Percentiles rank a stretch among this genome's conserved stretches.
These are phyloP conservation scores for Cancer borealis DNA, from an alignment of 2,888 invertebrate species.

Conservation along the genomic window DNA sequence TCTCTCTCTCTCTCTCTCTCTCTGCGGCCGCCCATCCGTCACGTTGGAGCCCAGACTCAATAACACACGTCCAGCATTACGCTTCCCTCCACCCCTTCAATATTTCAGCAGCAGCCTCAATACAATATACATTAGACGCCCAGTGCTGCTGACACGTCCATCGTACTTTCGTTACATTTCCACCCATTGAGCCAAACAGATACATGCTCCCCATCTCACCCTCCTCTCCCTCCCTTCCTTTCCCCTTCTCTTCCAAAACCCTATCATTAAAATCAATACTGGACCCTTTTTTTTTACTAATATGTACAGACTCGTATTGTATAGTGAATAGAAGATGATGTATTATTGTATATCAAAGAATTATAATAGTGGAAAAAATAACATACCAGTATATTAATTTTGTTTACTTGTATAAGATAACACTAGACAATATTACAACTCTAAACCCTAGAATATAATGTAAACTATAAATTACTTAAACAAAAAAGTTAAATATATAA, in stretches of 20 bases:
- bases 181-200: neutral
- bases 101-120: constrained; percentile 3
- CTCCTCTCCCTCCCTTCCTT: neutral
- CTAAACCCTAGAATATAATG: neutral
- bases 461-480: neutral
- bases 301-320: neutral
- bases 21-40: neutral
- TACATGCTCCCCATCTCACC: neutral
- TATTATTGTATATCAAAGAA: neutral
- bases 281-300: neutral
- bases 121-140: neutral
- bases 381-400: neutral
- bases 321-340: neutral
- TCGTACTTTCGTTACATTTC: neutral
- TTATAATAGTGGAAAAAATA: neutral
- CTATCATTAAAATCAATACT: neutral
- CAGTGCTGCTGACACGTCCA: neutral
- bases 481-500: neutral
- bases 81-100: neutral
- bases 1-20: neutral
- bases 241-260: neutral
- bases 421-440: no score
- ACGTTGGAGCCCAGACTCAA: neutral
- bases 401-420: neutral
- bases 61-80: constrained; percentile 3